A percentile compares a stretch with the other conserved stretches of the same genome.
Conservation (phyloP, 2,797 vertebrate species). For the Chelidonichthys spinosus region DNA sequence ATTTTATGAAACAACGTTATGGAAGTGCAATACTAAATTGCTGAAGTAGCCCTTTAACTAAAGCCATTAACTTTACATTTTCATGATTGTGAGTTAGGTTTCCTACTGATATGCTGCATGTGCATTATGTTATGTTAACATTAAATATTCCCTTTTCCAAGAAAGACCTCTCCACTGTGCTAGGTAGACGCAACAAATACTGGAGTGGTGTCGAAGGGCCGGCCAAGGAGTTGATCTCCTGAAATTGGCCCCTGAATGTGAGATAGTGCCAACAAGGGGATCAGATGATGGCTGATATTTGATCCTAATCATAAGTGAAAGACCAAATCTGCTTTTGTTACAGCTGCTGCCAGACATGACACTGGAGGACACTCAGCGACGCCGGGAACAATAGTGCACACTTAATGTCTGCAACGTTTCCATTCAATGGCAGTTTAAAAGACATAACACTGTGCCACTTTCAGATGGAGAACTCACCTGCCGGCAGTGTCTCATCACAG, state of each 20-base stretch:
- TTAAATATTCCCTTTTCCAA: constrained; percentile 31
- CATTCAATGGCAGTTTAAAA: constrained; percentile 22
- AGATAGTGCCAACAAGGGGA: constrained; percentile 27
- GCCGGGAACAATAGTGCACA: constrained; percentile 26
- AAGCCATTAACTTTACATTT: background rate
- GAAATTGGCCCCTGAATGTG: constrained; percentile 16
- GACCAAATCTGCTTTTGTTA: constrained; percentile 60
- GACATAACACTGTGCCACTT: constrained; percentile 11
- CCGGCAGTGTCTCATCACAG: constrained; percentile 93
- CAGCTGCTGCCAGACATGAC: constrained; percentile 42
- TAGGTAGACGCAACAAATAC: constrained; percentile 22
- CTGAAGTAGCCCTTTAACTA: background rate
- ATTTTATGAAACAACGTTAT: background rate
- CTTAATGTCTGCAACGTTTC: constrained; percentile 30
- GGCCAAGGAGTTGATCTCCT: constrained; percentile 34
- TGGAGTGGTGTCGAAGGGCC: constrained; percentile 1
- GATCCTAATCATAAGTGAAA: constrained; percentile 67
- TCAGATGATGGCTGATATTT: constrained; percentile 53
- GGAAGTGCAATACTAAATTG: background rate
- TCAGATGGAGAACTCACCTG: constrained; percentile 81
- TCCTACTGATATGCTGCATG: constrained; percentile 8
- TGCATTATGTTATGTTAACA: background rate
- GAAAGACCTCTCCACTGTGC: background rate
- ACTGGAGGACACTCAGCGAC: constrained; percentile 37
- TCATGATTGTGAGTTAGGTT: background rate